phyloP scores from a whole-genome alignment of 2,888 invertebrate genomes.

The Acleris sparsana region DNA sequence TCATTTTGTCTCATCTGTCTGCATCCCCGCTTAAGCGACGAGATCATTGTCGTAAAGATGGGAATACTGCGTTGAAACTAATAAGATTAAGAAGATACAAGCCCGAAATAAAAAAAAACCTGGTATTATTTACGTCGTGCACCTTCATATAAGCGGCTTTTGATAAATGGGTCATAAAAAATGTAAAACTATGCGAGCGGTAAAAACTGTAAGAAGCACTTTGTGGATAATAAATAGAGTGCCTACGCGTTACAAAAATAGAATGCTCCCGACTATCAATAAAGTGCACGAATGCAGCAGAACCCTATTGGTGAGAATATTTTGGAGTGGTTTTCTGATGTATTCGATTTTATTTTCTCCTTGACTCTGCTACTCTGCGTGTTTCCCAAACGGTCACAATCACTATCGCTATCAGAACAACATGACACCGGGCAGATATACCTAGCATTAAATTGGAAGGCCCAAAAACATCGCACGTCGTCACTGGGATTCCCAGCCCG shows the following conservation, averaged over 20 bases:
- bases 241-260: not conserved
- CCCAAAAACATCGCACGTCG: constrained; percentile 9
- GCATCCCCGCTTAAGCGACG: too few species aligned
- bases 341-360: too few species aligned
- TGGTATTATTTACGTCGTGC: not conserved
- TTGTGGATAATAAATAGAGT: constrained; percentile 1
- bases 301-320: too few species aligned
- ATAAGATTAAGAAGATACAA: constrained; percentile 11
- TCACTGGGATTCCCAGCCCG: constrained; percentile 24
- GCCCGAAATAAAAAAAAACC: not conserved
- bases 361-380: too few species aligned
- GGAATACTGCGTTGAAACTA: constrained; percentile 8
- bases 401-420: constrained; percentile 1
- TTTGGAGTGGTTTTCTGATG: too few species aligned
- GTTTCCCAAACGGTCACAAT: too few species aligned
- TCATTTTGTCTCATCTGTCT: not conserved
- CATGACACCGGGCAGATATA: not conserved
- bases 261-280: constrained; percentile 2
- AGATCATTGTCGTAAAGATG: constrained; percentile 7
- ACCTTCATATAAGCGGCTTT: constrained; percentile 8
- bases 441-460: not conserved
- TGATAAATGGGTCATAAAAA: constrained; percentile 8
- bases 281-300: not conserved
- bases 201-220: not conserved
- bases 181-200: constrained; percentile 3